phyloP scores from a whole-genome alignment of 2,797 vertebrate species.

The Eurystomus glaucurus region DNA sequence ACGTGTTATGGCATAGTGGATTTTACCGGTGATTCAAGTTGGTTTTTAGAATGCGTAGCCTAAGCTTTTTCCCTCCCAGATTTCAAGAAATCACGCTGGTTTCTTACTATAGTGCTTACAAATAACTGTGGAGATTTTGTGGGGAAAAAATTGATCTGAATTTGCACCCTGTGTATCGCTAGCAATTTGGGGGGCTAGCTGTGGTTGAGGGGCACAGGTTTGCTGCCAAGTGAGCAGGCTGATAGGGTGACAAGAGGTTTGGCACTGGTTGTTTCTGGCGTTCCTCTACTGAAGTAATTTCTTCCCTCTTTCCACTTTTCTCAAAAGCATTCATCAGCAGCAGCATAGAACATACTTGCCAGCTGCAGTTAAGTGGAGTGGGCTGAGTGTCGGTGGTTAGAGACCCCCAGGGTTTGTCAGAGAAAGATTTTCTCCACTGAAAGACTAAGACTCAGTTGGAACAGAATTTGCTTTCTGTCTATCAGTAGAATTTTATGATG shows the following conservation, averaged over 20 bases:
- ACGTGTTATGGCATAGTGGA: rapidly evolving
- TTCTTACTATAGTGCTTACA: neutral
- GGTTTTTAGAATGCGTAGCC: neutral
- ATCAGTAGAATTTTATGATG: rapidly evolving
- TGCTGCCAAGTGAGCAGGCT: neutral
- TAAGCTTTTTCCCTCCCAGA: neutral
- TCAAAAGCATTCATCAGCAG: neutral
- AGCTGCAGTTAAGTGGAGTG: neutral
- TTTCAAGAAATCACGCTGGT: neutral
- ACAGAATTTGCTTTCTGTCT: neutral
- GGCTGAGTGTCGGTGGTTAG: neutral
- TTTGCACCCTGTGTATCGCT: rapidly evolving
- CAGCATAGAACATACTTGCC: neutral
- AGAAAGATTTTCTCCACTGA: neutral
- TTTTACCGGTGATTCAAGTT: neutral
- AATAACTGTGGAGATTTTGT: neutral
- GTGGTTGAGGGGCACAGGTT: neutral
- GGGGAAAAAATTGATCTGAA: too few relatives aligned
- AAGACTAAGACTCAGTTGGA: too few relatives aligned
- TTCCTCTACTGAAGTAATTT: neutral
- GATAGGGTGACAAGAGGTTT: neutral
- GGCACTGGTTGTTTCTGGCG: rapidly evolving
- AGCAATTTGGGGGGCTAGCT: neutral
- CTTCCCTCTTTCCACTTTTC: neutral
- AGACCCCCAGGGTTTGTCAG: too few relatives aligned